Evolutionary conservation across 2,113 vertebrate genomes (phyloP), one percentile per base, ranked within the genome.

Genomic region (Onychostoma macrolepis): DNA sequence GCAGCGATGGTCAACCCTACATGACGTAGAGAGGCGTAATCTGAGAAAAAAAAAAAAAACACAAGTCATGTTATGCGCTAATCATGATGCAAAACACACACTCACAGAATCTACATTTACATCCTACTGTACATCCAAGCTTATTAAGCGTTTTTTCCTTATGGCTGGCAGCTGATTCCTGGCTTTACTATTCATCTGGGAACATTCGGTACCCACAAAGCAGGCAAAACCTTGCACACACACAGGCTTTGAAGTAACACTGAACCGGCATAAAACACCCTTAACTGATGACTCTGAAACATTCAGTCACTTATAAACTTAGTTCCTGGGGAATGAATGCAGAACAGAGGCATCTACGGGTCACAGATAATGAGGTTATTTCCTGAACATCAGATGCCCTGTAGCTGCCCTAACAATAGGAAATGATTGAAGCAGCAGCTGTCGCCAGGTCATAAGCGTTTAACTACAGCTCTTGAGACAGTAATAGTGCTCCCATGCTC

Each of bases 1-100:
- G 87, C 92, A 15, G 94, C 94, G 1, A 95, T 87, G 38, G 61
- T 50, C 30, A 96, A 85, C 1, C 95, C 95, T 30, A 50, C 88
- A 0, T 43, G 1, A 19, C 79, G 86, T 80, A 90, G 48, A 76
- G 26, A 77, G 0, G 0, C 2, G 21, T 88, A 86, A 74, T 88
- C 85, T 86, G 4, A 17, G 17, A 21, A 15, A 30, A 56, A 21
- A n/a, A 26, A 86, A 33, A 90, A 82, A 78, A 78, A 87, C 28
- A 88, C 30, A 71, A 24, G 28, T 48, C 9, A 19, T 24, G 21
- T 28, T 58, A 58, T 36, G 5, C 1, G 72, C 67, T 1, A 33
- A 33, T 33, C n/a, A 61, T 13, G 17, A 53, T 58, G 30, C 24
- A 48, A 30, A 33, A 72, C 10, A n/a, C 30, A 45, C 17, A 50